These are phyloP conservation scores for Cheumatopsyche charites DNA, from an alignment of 1,140 invertebrate species.

Conservation along the genomic window DNA sequence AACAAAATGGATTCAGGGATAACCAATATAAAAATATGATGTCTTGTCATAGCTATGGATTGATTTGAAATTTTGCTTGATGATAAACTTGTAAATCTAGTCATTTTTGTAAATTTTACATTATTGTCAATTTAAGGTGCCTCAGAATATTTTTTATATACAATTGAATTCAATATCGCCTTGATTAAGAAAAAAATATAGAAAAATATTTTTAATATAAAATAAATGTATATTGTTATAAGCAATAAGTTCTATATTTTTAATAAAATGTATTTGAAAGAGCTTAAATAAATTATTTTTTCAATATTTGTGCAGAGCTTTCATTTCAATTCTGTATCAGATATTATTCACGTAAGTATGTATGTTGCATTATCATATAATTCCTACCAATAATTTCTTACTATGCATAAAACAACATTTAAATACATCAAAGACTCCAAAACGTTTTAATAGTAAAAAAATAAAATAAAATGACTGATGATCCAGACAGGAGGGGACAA, in stretches of 20 bases:
- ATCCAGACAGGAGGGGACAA: too few species aligned
- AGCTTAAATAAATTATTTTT: background rate
- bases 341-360: too few species aligned
- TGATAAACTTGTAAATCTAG: background rate
- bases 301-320: background rate
- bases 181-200: background rate
- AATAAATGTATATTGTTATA: background rate
- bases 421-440: too few species aligned
- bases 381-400: too few species aligned
- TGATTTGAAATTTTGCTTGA: conserved; percentile 24
- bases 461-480: too few species aligned
- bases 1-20: conserved; percentile 22
- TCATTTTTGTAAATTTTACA: background rate
- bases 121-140: conserved; percentile 1
- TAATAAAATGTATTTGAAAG: too few species aligned
- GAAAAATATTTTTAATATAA: background rate
- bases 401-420: too few species aligned
- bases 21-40: conserved; percentile 31
- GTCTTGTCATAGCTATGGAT: background rate
- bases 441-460: too few species aligned
- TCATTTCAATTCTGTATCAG: background rate
- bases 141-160: too few species aligned
- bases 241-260: background rate
- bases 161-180: background rate
- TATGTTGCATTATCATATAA: too few species aligned